phyloP scores from a whole-genome alignment of 2,888 invertebrate genomes.

The Drosophila helvetica region DNA sequence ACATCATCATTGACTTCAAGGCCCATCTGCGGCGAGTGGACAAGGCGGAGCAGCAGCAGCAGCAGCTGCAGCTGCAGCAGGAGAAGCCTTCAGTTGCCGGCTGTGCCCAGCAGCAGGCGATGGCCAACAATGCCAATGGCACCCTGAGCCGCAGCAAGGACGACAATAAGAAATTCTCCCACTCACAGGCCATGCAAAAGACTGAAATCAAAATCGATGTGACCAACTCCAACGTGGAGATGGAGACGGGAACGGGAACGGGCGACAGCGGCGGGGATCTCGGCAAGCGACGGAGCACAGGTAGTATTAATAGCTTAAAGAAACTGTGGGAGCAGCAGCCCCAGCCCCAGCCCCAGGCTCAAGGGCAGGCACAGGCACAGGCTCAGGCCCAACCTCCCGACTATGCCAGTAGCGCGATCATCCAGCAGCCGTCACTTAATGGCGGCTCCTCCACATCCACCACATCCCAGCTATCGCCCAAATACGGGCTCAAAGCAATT shows the following conservation, averaged over 20 bases:
- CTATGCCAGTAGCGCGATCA: slow-evolving; percentile 77
- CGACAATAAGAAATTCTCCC: slow-evolving; percentile 56
- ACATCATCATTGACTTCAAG: slow-evolving; percentile 91
- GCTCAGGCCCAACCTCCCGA: slow-evolving; percentile 85
- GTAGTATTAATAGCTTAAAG: slow-evolving; percentile 95
- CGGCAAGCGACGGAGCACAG: slow-evolving; percentile 95
- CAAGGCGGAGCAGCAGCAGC: slow-evolving; percentile 76
- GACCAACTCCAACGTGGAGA: slow-evolving; percentile 60
- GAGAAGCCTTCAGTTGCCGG: slow-evolving; percentile 35
- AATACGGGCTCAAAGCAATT: slow-evolving; percentile 85
- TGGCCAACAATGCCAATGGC: slow-evolving; percentile 56
- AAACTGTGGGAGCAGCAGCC: slow-evolving; percentile 94
- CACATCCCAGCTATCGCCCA: slow-evolving; percentile 82
- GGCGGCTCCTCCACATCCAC: slow-evolving; percentile 39
- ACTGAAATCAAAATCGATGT: slow-evolving; percentile 84
- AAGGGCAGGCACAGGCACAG: slow-evolving; percentile 80
- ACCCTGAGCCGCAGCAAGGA: slow-evolving; percentile 57
- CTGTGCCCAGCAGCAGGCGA: slow-evolving; percentile 15
- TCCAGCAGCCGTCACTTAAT: slow-evolving; percentile 54
- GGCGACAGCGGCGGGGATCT: slow-evolving; percentile 86
- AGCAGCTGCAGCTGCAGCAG: slow-evolving; percentile 9
- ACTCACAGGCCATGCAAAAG: slow-evolving; percentile 78
- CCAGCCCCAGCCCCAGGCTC: slow-evolving; percentile 74
- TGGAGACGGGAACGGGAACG: slow-evolving; percentile 39
- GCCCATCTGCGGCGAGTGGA: slow-evolving; percentile 93